Conservation (phyloP, 2,113 vertebrate species). For the Rhinoptilus africanus region DNA sequence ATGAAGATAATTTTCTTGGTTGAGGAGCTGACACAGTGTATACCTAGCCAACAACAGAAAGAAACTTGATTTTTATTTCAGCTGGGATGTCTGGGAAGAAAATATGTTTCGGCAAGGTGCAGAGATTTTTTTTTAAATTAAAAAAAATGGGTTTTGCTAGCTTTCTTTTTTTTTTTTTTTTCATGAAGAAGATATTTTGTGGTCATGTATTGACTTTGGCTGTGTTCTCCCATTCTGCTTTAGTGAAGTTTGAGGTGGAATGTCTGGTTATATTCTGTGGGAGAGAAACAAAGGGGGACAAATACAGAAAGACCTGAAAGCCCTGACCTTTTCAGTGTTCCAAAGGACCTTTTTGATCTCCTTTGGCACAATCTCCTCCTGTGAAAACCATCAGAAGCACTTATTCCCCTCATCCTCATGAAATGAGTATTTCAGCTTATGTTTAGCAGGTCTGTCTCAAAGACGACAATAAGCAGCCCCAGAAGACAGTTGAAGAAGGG, state of each 20-base stretch:
- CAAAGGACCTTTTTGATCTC: neutral
- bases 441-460: neutral
- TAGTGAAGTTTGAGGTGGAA: neutral
- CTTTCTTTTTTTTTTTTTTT: neutral
- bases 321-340: neutral
- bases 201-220: neutral
- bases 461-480: neutral
- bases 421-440: neutral
- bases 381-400: neutral
- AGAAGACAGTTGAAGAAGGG: neutral
- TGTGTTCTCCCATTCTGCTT: neutral
- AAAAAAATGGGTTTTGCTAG: neutral
- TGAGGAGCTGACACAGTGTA: neutral
- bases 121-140: neutral
- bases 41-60: neutral
- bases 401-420: neutral
- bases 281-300: neutral
- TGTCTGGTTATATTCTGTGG: neutral
- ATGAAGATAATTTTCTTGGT: neutral
- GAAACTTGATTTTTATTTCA: neutral
- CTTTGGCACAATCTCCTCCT: neutral
- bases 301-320: neutral
- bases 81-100: neutral
- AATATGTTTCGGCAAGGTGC: neutral
- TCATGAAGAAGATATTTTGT: neutral